Conservation (phyloP, 2,888 invertebrate genomes). For the Lapara coniferarum region DNA sequence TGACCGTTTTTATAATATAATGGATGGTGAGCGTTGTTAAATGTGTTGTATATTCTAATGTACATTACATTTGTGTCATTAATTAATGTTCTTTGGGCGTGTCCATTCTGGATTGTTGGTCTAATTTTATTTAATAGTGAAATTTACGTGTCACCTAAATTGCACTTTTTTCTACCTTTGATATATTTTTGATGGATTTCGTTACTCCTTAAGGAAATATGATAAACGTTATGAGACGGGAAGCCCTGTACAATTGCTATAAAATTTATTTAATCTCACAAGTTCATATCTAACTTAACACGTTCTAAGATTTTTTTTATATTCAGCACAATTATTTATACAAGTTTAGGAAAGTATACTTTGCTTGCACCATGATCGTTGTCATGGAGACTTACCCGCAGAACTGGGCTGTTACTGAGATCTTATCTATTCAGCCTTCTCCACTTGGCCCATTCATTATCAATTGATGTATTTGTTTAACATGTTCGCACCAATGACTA, state of each 20-base stretch:
- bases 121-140: not conserved
- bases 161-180: not conserved
- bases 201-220: not conserved
- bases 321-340: not conserved
- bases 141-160: not conserved
- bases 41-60: not conserved
- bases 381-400: not conserved
- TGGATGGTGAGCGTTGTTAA: not conserved
- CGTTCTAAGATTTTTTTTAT: not conserved
- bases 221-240: not conserved
- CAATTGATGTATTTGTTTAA: not conserved
- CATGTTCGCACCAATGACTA: slow-evolving; percentile 33
- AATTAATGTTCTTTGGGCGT: not conserved
- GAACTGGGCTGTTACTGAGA: not conserved
- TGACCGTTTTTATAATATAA: slow-evolving; percentile 21
- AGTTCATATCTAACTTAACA: not conserved
- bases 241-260: not conserved
- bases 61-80: not conserved
- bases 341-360: not conserved
- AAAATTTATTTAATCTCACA: not conserved
- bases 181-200: not conserved
- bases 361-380: not conserved
- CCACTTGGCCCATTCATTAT: not conserved
- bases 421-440: not conserved
- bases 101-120: not conserved